Evolutionary conservation across 2,113 vertebrate genomes (phyloP).

Genomic region (Pantherophis guttatus): DNA sequence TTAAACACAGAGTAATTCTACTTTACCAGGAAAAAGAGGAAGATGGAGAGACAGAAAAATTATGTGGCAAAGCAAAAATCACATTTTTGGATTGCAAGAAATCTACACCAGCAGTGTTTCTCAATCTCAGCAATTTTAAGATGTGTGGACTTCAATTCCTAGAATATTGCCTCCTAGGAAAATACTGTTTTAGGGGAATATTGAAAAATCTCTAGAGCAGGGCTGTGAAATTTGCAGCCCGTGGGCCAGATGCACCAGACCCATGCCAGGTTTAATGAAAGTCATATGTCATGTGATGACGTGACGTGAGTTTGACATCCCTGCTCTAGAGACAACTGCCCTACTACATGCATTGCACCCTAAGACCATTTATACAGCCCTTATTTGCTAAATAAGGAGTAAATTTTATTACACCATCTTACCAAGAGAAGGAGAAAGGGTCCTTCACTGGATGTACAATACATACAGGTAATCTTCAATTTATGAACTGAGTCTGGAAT

Average conservation of each 20-base stretch:
- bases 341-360: background rate
- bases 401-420: background rate
- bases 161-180: background rate
- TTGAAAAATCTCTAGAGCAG: background rate
- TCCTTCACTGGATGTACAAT: background rate
- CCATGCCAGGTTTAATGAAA: too few relatives aligned
- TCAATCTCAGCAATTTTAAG: background rate
- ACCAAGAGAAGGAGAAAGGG: background rate
- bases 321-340: background rate
- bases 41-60: background rate
- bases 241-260: fast-evolving
- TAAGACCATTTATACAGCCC: background rate
- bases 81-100: background rate
- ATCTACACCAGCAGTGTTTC: background rate
- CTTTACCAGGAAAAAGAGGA: too few relatives aligned
- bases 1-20: background rate
- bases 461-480: background rate
- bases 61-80: background rate
- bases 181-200: background rate
- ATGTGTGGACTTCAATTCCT: background rate
- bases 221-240: too few relatives aligned
- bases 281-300: too few relatives aligned
- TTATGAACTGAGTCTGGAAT: background rate
- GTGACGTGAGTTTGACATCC: too few relatives aligned
- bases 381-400: background rate